A percentile compares a stretch with the other conserved stretches of the same genome.
phyloP scores from a whole-genome alignment of 2,797 vertebrate genomes.

The Phoxinus dragarum region DNA sequence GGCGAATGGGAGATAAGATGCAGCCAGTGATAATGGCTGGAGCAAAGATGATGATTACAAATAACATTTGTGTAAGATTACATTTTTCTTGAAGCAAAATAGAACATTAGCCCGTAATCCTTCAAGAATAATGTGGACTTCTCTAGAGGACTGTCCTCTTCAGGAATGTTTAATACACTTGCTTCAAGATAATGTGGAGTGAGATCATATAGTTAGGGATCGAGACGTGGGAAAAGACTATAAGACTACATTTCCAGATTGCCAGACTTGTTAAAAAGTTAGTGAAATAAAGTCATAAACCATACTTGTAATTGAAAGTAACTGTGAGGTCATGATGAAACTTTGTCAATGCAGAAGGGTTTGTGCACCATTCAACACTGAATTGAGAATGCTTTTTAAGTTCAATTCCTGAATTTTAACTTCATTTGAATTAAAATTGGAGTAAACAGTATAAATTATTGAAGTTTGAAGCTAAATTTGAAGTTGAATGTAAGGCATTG shows the following conservation, averaged over 20 bases:
- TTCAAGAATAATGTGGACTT: neutral
- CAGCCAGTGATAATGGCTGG: neutral
- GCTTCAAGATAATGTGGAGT: neutral
- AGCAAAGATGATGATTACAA: neutral
- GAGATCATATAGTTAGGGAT: neutral
- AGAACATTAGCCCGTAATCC: neutral
- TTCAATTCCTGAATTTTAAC: neutral
- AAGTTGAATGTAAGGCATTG: neutral
- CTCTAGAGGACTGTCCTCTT: neutral
- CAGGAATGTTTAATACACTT: neutral
- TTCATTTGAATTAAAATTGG: neutral
- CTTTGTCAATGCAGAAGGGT: neutral
- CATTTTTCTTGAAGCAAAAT: neutral
- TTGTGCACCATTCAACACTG: neutral
- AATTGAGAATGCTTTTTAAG: neutral
- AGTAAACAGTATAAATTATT: neutral
- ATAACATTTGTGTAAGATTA: neutral
- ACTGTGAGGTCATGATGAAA: neutral
- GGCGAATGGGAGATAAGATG: neutral
- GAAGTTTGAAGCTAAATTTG: neutral
- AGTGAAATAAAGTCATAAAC: neutral
- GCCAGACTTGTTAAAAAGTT: neutral
- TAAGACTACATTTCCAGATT: neutral
- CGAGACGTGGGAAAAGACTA: neutral
- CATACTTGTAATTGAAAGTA: neutral